phyloP scores from a whole-genome alignment of 2,113 vertebrate genomes.

The Cyprinodon tularosa region DNA sequence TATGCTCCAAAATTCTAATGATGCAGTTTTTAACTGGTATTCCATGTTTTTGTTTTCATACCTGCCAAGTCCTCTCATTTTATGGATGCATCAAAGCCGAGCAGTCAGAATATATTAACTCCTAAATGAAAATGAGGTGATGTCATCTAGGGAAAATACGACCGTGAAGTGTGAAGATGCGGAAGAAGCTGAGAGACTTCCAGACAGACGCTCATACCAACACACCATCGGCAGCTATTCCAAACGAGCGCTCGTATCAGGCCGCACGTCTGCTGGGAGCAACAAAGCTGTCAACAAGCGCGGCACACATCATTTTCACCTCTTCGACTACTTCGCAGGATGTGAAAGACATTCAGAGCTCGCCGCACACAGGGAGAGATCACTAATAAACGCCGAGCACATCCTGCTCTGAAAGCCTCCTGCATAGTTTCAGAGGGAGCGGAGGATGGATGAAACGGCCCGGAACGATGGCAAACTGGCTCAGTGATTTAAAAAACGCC shows the following conservation, averaged over 20 bases:
- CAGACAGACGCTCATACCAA: neutral
- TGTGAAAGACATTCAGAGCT: slow-evolving; percentile 16
- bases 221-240: neutral
- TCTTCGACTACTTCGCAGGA: slow-evolving; percentile 12
- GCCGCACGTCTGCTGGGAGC: slow-evolving; percentile 28
- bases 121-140: slow-evolving; percentile 8
- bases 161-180: neutral
- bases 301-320: slow-evolving; percentile 49
- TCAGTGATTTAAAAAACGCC: slow-evolving; percentile 51
- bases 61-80: neutral
- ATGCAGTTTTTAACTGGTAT: neutral
- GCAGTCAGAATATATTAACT: slow-evolving; percentile 4
- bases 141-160: neutral
- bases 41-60: neutral
- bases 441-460: slow-evolving; percentile 43
- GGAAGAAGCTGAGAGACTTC: neutral
- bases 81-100: slow-evolving; percentile 1
- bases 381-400: slow-evolving; percentile 15
- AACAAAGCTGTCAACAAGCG: slow-evolving; percentile 39
- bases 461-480: slow-evolving; percentile 44
- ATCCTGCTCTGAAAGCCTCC: slow-evolving; percentile 27
- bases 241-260: neutral
- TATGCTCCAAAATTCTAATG: neutral
- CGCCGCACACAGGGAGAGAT: slow-evolving; percentile 7
- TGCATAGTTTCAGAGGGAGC: slow-evolving; percentile 41